A percentile compares a stretch with the other conserved stretches of the same genome.
These are phyloP conservation scores for Keiferia lycopersicella DNA, from an alignment of 2,888 invertebrate genomes.

Conservation along the genomic window DNA sequence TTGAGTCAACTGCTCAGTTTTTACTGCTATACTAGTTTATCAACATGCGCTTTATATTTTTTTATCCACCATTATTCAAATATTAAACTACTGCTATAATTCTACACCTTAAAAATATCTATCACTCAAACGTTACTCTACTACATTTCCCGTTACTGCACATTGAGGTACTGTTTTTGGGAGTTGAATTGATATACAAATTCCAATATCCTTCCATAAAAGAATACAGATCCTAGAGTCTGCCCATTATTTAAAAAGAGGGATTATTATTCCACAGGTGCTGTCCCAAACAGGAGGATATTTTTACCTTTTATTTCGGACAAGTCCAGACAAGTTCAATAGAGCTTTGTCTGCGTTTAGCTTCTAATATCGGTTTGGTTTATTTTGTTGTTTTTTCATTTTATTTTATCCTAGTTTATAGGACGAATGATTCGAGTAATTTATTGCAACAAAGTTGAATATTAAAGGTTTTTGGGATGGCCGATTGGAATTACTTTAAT, in stretches of 20 bases:
- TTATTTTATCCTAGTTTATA: conserved; percentile 38
- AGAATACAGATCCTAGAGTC: conserved; percentile 16
- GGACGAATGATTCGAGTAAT: conserved; percentile 63
- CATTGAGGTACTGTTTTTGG: too few relatives aligned
- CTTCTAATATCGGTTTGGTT: conserved; percentile 59
- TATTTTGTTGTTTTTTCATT: conserved; percentile 53
- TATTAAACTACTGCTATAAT: too few relatives aligned
- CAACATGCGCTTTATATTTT: too few relatives aligned
- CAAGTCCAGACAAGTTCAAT: conserved; percentile 74
- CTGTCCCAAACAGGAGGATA: conserved; percentile 69
- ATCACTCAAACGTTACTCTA: too few relatives aligned
- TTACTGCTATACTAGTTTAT: too few relatives aligned
- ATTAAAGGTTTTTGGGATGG: conserved; percentile 24
- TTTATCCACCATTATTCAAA: too few relatives aligned
- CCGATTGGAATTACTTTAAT: background rate
- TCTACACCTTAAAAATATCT: too few relatives aligned
- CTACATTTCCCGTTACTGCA: too few relatives aligned
- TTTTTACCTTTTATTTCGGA: conserved; percentile 44
- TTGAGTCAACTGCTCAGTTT: too few relatives aligned
- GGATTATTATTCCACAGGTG: conserved; percentile 71
- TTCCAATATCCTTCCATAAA: background rate
- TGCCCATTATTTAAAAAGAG: conserved; percentile 33
- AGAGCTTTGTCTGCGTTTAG: conserved; percentile 60
- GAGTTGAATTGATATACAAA: background rate
- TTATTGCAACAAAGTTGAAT: conserved; percentile 60